Percentiles rank a stretch among this genome's conserved stretches.
These are phyloP conservation scores for Coranthus polyacanthus DNA, from an alignment of 2,797 vertebrate genomes.

Conservation along the genomic window DNA sequence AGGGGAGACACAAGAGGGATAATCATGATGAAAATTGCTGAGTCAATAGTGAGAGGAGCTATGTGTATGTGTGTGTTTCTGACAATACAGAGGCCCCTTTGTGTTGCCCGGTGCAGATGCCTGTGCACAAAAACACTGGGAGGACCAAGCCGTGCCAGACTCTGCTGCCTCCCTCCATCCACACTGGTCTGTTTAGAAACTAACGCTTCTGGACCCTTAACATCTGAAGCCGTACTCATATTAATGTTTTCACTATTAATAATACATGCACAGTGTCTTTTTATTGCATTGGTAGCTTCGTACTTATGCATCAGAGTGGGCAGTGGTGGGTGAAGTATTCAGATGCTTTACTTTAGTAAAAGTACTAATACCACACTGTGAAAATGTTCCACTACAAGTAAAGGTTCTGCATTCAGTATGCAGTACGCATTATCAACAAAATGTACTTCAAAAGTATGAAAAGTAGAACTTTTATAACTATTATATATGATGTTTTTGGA, in stretches of 20 bases:
- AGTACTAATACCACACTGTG: too few species aligned
- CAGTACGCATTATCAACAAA: too few species aligned
- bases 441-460: too few species aligned
- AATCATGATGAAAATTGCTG: slow-evolving; percentile 72
- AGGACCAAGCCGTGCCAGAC: slow-evolving; percentile 74
- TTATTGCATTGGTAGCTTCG: too few species aligned
- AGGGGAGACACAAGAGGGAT: slow-evolving; percentile 51
- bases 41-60: slow-evolving; percentile 67
- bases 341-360: too few species aligned
- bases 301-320: too few species aligned
- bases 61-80: slow-evolving; percentile 38
- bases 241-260: neutral
- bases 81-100: slow-evolving; percentile 74
- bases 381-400: too few species aligned
- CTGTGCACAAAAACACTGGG: slow-evolving; percentile 72
- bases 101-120: slow-evolving; percentile 73
- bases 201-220: slow-evolving; percentile 22
- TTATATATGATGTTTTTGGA: too few species aligned
- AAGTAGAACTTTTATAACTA: too few species aligned
- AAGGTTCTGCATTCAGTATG: too few species aligned
- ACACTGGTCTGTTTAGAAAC: slow-evolving; percentile 35
- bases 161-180: slow-evolving; percentile 50
- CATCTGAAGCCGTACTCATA: slow-evolving; percentile 27
- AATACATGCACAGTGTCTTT: neutral
- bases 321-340: too few species aligned